Evolutionary conservation across 2,797 vertebrate species (phyloP), one percentile per base, ranked within the genome.

Genomic region (Squalus acanthias): DNA sequence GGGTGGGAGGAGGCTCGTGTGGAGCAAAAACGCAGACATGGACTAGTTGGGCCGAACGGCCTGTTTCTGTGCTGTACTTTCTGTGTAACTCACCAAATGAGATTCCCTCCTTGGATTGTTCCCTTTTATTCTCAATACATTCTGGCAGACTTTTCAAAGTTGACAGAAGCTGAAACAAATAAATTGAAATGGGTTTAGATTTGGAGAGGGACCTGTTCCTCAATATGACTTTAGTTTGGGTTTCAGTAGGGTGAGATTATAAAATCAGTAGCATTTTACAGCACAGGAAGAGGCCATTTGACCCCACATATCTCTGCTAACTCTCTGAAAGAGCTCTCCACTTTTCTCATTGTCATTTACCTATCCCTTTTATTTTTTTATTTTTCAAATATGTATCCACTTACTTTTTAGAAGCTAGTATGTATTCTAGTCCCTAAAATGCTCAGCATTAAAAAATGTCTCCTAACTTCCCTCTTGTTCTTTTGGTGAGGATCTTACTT

Each of bases 101-200:
- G 74, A 97, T 98, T 22, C 99, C 99, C 3, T 98, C 98, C 94
- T 97, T 97, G 53, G 98, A 97, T 95, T 99, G 99, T 93, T 99
- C 98, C 74, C 96, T 98, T 97, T 97, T 98, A 22, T 97, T 98
- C 82, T 96, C 97, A 88, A 99, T 97, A 96, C 97, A 98, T 97
- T 99, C 98, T 33, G 98, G 97, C 96, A 99, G 98, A 57, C 98
- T 98, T 97, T 95, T 98, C 97, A 99, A 97, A 79, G 99, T 98
- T 22, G 98, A 97, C 95, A 99, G 97, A 96, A 99, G 98, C 99
- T 99, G 97, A 33, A 97, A 97, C 96, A 96, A 89, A 63, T 70
- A 74, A 69, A 96, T 57, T 17, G 26, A 96, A 70, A 9, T 87
- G 6, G 20, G 9, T n/a, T 76, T 5, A 15, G 74, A 93, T 69